phyloP scores from a whole-genome alignment of 2,888 invertebrate species.

The Perdita meconis region DNA sequence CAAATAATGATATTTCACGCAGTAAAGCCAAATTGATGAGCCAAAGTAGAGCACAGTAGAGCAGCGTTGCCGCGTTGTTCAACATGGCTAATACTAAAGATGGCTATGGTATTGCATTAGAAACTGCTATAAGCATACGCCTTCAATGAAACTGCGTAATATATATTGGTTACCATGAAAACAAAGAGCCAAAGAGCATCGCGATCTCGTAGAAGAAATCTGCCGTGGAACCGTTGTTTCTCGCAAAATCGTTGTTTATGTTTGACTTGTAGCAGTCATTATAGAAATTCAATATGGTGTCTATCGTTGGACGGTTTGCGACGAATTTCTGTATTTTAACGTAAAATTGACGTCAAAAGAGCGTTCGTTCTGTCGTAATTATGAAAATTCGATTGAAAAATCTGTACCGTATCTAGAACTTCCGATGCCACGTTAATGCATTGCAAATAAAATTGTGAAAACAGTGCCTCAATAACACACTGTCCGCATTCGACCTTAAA shows the following conservation, averaged over 20 bases:
- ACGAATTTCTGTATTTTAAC: conserved; percentile 73
- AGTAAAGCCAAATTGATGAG: too few relatives aligned
- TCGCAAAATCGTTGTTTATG: conserved; percentile 51
- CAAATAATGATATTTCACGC: too few relatives aligned
- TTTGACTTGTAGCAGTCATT: conserved; percentile 53
- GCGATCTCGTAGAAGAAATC: background rate
- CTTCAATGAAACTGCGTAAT: too few relatives aligned
- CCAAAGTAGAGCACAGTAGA: too few relatives aligned
- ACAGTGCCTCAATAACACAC: conserved; percentile 41
- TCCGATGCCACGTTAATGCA: conserved; percentile 63
- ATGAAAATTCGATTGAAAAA: conserved; percentile 81
- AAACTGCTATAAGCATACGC: too few relatives aligned
- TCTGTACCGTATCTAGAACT: conserved; percentile 60
- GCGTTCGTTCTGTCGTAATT: conserved; percentile 64
- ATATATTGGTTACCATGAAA: too few relatives aligned
- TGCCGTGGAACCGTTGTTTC: conserved; percentile 8
- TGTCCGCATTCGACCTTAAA: conserved; percentile 40
- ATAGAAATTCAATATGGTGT: conserved; percentile 81
- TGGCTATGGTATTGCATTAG: too few relatives aligned
- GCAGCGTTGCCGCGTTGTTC: too few relatives aligned
- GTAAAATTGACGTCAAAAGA: conserved; percentile 61
- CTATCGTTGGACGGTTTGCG: conserved; percentile 72
- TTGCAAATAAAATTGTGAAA: conserved; percentile 44
- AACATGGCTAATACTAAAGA: too few relatives aligned
- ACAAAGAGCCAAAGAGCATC: too few relatives aligned